phyloP scores from a whole-genome alignment of 2,797 vertebrate genomes.

The Acipenser ruthenus region DNA sequence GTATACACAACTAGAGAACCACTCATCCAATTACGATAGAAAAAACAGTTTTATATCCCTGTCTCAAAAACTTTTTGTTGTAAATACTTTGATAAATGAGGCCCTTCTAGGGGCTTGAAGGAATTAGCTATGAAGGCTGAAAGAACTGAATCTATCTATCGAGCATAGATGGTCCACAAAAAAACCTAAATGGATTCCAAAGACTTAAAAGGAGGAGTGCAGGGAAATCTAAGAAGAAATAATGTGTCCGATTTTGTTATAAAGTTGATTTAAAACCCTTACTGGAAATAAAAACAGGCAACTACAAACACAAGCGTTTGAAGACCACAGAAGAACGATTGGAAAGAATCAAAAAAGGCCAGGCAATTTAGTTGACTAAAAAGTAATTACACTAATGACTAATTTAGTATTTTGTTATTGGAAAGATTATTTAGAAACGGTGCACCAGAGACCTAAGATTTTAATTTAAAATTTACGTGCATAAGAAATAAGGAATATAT shows the following conservation, averaged over 20 bases:
- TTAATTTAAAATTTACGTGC: conserved; percentile 67
- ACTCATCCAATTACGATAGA: too few species aligned
- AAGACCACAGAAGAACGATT: conserved; percentile 42
- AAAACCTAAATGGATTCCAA: conserved; percentile 46
- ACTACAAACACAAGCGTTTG: conserved; percentile 47
- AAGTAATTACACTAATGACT: conserved; percentile 78
- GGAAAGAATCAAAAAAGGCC: conserved; percentile 41
- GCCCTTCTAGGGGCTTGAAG: too few species aligned
- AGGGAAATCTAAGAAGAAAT: conserved; percentile 36
- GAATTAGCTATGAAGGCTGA: too few species aligned
- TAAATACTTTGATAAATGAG: too few species aligned
- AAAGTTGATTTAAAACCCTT: too few species aligned
- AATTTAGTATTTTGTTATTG: conserved; percentile 63
- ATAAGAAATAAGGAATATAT: conserved; percentile 54
- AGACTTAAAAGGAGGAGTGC: conserved; percentile 31
- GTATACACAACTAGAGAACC: too few species aligned
- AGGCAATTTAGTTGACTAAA: conserved; percentile 62
- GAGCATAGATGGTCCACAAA: neutral
- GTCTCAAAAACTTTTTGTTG: too few species aligned
- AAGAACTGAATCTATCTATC: too few species aligned
- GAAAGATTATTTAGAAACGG: conserved; percentile 40
- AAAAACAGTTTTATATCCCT: too few species aligned
- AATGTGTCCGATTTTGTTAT: conserved; percentile 31
- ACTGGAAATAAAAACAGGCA: conserved; percentile 9
- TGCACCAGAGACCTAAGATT: conserved; percentile 55